Percentiles rank a stretch among this genome's conserved stretches.
Conservation (phyloP, 2,113 vertebrate genomes). For the Martes martes region DNA sequence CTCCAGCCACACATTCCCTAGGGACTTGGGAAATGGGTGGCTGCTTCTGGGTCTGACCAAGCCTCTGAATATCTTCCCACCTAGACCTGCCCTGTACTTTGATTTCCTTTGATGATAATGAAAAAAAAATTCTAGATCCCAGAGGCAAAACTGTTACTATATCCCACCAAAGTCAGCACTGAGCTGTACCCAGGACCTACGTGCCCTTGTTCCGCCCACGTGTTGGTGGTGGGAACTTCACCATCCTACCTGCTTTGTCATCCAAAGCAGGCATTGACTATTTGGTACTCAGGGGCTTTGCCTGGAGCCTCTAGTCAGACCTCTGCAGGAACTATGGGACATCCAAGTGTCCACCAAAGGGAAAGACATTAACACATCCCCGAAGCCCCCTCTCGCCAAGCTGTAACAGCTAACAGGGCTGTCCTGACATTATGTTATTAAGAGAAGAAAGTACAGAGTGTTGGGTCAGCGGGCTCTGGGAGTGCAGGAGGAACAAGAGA, state of each 20-base stretch:
- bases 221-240: rapidly evolving
- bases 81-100: rapidly evolving
- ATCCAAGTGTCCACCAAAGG: not conserved
- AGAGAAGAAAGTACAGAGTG: not conserved
- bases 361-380: no score
- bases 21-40: not conserved
- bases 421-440: not conserved
- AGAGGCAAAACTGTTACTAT: no score
- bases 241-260: no score
- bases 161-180: not conserved
- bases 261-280: no score
- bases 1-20: not conserved
- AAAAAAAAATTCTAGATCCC: not conserved
- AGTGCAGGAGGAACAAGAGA: no score
- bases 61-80: not conserved
- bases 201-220: rapidly evolving
- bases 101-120: not conserved
- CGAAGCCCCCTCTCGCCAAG: not conserved
- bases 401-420: not conserved
- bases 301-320: no score
- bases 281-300: not conserved
- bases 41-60: not conserved
- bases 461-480: no score
- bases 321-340: not conserved
- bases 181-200: not conserved